Conservation (phyloP, 2,888 invertebrate species). For the Periphyllus acericola region DNA sequence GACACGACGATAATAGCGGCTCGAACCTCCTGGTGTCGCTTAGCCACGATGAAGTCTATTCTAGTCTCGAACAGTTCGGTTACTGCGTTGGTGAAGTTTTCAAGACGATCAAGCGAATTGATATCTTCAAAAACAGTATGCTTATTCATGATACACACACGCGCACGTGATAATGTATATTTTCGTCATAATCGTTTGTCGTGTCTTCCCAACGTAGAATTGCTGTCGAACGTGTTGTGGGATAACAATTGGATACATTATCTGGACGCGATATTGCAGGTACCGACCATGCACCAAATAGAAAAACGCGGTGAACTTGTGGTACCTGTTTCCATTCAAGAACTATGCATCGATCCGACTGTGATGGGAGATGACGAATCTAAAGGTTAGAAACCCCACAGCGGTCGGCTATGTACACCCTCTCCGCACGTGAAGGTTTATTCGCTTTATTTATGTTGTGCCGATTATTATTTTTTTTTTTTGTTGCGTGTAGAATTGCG, state of each 20-base stretch:
- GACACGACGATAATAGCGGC: background rate
- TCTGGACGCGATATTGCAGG: constrained; percentile 34
- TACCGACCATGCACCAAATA: background rate
- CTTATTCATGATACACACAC: background rate
- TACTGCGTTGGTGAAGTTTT: constrained; percentile 22
- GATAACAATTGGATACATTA: constrained; percentile 44
- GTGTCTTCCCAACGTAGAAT: background rate
- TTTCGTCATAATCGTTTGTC: background rate
- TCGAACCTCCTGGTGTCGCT: background rate
- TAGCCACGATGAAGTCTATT: constrained; percentile 5
- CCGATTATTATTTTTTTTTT: background rate
- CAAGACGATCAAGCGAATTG: background rate
- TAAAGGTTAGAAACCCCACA: background rate
- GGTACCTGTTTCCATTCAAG: background rate
- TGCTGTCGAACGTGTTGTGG: background rate
- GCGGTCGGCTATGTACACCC: no score
- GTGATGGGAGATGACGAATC: background rate
- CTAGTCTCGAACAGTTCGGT: constrained; percentile 11
- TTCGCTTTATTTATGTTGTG: no score
- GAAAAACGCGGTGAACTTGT: constrained; percentile 25
- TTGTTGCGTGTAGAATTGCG: background rate
- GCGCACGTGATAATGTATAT: background rate
- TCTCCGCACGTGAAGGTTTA: no score
- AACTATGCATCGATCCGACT: constrained; percentile 5
- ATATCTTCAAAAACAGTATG: constrained; percentile 27